A percentile compares a stretch with the other conserved stretches of the same genome.
These are phyloP conservation scores for Tychaedon coryphoeus DNA, from an alignment of 2,113 vertebrate genomes.

Conservation along the genomic window DNA sequence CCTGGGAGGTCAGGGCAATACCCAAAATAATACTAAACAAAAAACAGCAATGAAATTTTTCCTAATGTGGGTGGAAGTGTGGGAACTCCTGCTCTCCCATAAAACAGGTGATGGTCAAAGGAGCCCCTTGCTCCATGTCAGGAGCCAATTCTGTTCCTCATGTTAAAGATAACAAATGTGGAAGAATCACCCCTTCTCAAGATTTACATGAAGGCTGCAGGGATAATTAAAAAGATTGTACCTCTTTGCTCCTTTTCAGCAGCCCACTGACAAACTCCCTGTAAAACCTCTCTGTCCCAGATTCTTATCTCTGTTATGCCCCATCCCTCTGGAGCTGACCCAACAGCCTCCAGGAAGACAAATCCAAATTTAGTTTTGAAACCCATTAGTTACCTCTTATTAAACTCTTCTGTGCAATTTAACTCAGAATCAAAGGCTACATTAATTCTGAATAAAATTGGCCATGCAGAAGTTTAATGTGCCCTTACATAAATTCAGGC, in stretches of 20 bases:
- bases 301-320: neutral
- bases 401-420: slow-evolving; percentile 35
- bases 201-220: neutral
- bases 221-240: neutral
- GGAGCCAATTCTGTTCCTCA: neutral
- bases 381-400: slow-evolving; percentile 24
- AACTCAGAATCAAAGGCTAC: neutral
- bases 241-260: neutral
- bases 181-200: neutral
- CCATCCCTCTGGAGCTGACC: neutral
- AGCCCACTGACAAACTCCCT: neutral
- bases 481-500: neutral
- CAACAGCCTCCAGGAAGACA: neutral
- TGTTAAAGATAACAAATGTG: neutral
- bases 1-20: neutral
- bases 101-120: neutral
- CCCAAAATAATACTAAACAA: neutral
- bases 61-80: neutral
- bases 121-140: neutral
- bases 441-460: slow-evolving; percentile 38
- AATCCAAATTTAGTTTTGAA: slow-evolving; percentile 22
- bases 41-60: neutral
- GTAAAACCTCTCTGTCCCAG: neutral
- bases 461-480: slow-evolving; percentile 3
- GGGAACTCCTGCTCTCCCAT: neutral